Conservation (phyloP, 2,797 vertebrate genomes). For the Enteromius radiatus region DNA sequence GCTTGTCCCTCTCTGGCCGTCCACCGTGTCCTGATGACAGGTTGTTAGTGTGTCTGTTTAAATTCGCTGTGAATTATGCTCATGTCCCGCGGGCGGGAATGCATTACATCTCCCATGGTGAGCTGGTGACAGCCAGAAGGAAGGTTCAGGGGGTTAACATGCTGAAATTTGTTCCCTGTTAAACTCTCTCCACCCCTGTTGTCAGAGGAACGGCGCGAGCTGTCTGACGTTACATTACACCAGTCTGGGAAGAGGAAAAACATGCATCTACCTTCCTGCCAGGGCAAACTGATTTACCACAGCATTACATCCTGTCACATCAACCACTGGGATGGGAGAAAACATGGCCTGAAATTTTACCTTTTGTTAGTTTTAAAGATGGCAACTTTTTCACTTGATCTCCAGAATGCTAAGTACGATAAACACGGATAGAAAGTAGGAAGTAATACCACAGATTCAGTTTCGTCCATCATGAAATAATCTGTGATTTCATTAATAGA, state of each 20-base stretch:
- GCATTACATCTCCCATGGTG: constrained; percentile 23
- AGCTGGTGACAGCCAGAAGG: neutral
- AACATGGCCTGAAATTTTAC: neutral
- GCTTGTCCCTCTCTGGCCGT: constrained; percentile 19
- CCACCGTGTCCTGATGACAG: constrained; percentile 28
- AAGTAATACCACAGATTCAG: neutral
- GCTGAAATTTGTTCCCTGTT: constrained; percentile 33
- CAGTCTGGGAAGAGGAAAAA: neutral
- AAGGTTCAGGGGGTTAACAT: constrained; percentile 29
- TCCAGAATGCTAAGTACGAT: neutral
- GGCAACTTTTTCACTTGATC: neutral
- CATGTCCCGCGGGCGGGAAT: neutral
- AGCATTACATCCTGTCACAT: neutral
- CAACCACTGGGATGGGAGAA: neutral
- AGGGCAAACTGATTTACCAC: neutral
- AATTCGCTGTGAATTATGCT: constrained; percentile 33
- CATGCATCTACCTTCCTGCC: neutral
- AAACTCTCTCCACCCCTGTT: constrained; percentile 27
- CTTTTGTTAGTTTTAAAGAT: neutral
- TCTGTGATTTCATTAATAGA: neutral
- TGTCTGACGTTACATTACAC: constrained; percentile 2
- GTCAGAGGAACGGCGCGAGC: constrained; percentile 4
- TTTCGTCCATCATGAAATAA: neutral
- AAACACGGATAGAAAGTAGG: neutral
- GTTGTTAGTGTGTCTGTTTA: constrained; percentile 32